Evolutionary conservation across 1,140 invertebrate genomes (phyloP).

Genomic region (Drosophila sp.): DNA sequence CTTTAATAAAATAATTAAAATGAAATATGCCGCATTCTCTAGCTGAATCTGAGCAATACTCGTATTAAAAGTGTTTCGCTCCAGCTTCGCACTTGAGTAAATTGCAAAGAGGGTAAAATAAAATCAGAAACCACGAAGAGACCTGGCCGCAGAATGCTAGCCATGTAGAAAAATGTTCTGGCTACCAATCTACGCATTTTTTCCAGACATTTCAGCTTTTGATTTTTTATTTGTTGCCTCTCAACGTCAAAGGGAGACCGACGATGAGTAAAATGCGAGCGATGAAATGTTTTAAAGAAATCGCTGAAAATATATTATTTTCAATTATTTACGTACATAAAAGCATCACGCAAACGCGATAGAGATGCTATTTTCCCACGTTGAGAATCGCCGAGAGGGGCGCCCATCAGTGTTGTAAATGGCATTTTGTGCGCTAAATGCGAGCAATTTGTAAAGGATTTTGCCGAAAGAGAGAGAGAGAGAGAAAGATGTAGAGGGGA

Average conservation of each 20-base stretch:
- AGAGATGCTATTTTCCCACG: conserved; percentile 40
- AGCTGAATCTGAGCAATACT: conserved; percentile 38
- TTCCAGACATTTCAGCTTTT: conserved; percentile 18
- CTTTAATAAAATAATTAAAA: conserved; percentile 81
- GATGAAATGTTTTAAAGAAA: conserved; percentile 69
- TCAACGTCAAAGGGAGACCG: conserved; percentile 65
- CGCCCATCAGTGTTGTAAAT: conserved; percentile 26
- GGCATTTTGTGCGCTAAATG: conserved; percentile 78
- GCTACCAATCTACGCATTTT: conserved; percentile 80
- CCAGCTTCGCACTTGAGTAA: conserved; percentile 46
- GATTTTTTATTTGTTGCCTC: conserved; percentile 2
- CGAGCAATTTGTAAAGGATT: conserved; percentile 77
- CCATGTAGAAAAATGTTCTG: conserved; percentile 68
- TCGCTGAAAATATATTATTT: conserved; percentile 76
- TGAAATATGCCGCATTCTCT: conserved; percentile 55
- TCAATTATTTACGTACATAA: conserved; percentile 68
- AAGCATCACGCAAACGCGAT: conserved; percentile 33
- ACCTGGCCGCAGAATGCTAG: conserved; percentile 23
- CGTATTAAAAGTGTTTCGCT: conserved; percentile 33
- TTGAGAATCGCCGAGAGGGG: conserved; percentile 44
- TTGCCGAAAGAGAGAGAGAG: conserved; percentile 11
- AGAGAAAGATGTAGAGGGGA: neutral
- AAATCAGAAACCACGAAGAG: conserved; percentile 29
- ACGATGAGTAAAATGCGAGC: conserved; percentile 44
- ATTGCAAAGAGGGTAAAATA: conserved; percentile 43